These are phyloP conservation scores for Thripadectes ignobilis DNA, from an alignment of 2,797 vertebrate genomes.

Conservation along the genomic window DNA sequence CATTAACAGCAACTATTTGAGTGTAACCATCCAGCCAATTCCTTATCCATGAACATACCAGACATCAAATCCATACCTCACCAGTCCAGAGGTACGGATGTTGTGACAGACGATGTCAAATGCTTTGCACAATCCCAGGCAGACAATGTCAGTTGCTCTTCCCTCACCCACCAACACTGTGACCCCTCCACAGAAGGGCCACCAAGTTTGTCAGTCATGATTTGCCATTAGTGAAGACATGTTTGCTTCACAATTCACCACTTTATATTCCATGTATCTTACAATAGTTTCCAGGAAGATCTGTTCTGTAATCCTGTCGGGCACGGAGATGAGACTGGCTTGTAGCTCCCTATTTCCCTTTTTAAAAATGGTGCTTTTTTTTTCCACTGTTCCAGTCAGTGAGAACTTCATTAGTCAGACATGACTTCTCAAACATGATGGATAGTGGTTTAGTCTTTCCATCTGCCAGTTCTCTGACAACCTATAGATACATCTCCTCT, in stretches of 20 bases:
- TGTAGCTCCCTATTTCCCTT: neutral
- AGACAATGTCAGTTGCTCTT: neutral
- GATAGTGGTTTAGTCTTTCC: neutral
- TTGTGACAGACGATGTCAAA: neutral
- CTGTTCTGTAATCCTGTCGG: too few species aligned
- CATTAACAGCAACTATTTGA: neutral
- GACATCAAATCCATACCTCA: neutral
- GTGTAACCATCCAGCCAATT: neutral
- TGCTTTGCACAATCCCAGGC: neutral
- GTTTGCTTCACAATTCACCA: too few species aligned
- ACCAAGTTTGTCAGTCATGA: neutral
- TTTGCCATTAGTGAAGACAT: neutral
- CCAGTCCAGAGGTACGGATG: neutral
- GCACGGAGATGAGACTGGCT: neutral
- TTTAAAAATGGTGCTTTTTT: fast-evolving
- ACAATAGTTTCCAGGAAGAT: neutral
- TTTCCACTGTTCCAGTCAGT: neutral
- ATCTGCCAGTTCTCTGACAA: neutral
- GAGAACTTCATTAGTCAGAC: neutral
- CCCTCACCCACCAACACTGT: neutral
- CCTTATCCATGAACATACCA: neutral
- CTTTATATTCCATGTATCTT: too few species aligned
- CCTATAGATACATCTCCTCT: too few species aligned
- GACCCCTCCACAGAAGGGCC: neutral
- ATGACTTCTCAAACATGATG: neutral